Evolutionary conservation across 2,888 invertebrate genomes (phyloP), one percentile per base, ranked within the genome.

Genomic region (Phoronis australis): DNA sequence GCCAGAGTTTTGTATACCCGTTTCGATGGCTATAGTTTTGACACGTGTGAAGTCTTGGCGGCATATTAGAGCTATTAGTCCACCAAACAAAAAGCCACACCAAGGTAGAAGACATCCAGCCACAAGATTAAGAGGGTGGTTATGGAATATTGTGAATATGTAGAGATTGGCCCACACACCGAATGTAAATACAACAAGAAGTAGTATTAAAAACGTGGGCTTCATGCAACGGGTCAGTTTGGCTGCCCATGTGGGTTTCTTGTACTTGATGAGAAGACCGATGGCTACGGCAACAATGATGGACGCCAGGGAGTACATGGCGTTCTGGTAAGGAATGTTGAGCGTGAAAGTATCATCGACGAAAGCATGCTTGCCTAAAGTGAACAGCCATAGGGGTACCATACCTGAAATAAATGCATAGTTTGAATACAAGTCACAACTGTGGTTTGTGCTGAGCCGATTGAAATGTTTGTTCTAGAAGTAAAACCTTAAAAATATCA

Each of bases 1-100:
- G 3, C 79, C 79, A 0, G 94, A 93, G 79, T 95, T 95, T 79
- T 94, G 93, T 43, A 94, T 86, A 46, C 94, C 75, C 3, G 77
- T 78, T 59, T 95, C 95, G 42, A 95, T 86, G 42, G 90, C 87
- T 64, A 95, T 92, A 12, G 95, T 90, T 27, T 69, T 61, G 12
- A 57, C 75, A 68, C 48, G 76, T 71, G 62, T 75, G 75, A 50
- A 76, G 61, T 51, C 72, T 69, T 59, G 78, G 63, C 65, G 47
- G 63, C 66, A 47, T 60, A 68, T 39, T 5, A 62, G 48, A 3
- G 74, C 69, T 1, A 66, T 56, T 4, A 71, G 15, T 0, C 66
- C 78, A 4, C 80, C 80, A 47, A 78, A 73, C 51, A 75, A 52
- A 62, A 80, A 81, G 1, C 80, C 80, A 31, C 73, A 68, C 52